Evolutionary conservation across 2,113 vertebrate species (phyloP).

Genomic region (Phocoena sinus): DNA sequence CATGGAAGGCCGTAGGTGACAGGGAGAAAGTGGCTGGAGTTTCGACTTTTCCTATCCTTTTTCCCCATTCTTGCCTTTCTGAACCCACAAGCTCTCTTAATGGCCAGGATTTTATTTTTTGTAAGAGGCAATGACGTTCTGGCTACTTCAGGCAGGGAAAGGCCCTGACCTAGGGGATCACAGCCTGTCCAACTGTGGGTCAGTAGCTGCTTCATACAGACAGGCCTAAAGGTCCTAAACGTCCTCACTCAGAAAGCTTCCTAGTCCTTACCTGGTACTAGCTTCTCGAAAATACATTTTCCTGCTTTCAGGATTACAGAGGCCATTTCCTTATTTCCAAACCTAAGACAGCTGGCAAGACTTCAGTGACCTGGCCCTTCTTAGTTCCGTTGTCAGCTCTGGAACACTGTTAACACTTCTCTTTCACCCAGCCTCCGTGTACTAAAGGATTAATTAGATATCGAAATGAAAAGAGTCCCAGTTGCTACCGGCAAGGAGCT

Average conservation of each 20-base stretch:
- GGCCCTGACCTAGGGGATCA: not conserved
- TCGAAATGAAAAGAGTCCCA: not conserved
- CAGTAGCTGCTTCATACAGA: not conserved
- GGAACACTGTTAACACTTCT: too few relatives aligned
- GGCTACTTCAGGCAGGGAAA: not conserved
- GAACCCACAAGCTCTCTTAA: not conserved
- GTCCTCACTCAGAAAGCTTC: not conserved
- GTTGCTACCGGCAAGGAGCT: not conserved
- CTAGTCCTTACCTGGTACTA: not conserved
- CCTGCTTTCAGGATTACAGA: not conserved
- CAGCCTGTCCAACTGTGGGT: not conserved
- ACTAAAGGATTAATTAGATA: not conserved
- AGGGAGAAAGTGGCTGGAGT: not conserved
- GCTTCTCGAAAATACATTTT: not conserved
- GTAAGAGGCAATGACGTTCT: not conserved
- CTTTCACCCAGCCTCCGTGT: not conserved
- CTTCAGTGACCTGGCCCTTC: not conserved
- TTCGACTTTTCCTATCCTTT: fast-evolving
- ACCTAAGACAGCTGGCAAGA: not conserved
- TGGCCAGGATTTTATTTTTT: not conserved
- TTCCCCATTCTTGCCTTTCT: not conserved
- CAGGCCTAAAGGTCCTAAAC: not conserved
- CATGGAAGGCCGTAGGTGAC: not conserved
- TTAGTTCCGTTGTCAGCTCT: not conserved
- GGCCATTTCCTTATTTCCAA: not conserved